These are phyloP conservation scores for Siniperca undulata DNA, from an alignment of 2,797 vertebrate species.

Conservation along the genomic window DNA sequence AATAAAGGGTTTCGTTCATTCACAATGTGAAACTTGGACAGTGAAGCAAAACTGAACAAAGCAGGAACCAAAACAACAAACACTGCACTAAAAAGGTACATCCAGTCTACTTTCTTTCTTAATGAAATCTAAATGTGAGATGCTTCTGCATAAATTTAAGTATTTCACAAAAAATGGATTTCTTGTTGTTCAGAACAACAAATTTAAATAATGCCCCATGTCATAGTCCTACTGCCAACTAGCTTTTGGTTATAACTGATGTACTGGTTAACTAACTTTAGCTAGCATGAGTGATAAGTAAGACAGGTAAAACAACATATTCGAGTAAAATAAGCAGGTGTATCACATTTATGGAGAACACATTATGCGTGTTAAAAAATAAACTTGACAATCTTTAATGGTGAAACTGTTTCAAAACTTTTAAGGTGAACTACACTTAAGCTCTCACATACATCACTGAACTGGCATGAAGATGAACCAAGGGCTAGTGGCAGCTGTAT, in stretches of 20 bases:
- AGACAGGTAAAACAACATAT: neutral
- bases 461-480: neutral
- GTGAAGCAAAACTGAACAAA: neutral
- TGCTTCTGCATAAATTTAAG: neutral
- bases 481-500: neutral
- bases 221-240: neutral
- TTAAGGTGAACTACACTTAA: neutral
- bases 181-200: neutral
- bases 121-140: neutral
- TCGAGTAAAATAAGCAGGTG: neutral
- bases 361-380: neutral
- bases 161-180: neutral
- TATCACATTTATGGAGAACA: neutral
- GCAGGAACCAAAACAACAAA: neutral
- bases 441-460: neutral
- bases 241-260: neutral
- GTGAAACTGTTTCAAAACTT: neutral
- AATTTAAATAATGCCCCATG: neutral
- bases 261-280: neutral
- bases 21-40: neutral
- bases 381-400: neutral
- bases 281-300: neutral
- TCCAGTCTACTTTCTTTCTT: neutral
- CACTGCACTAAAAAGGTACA: neutral
- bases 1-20: constrained; percentile 8